Evolutionary conservation across 2,888 invertebrate genomes (phyloP).

Genomic region (Eristalis arbustorum): DNA sequence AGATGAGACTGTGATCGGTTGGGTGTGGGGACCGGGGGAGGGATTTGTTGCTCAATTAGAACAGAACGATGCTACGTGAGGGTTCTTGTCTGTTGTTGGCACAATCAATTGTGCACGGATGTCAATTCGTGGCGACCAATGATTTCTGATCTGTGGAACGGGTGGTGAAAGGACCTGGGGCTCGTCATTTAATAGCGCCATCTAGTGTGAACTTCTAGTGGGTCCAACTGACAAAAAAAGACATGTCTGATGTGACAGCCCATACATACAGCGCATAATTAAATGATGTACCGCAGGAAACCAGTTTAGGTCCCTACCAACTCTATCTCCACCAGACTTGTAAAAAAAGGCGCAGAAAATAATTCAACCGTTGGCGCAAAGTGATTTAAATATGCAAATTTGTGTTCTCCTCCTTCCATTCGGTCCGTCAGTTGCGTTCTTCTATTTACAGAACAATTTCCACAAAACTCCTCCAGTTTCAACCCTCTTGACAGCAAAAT

Average conservation of each 20-base stretch:
- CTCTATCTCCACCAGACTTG: not conserved
- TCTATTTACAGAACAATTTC: slow-evolving; percentile 2
- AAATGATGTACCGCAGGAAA: slow-evolving; percentile 23
- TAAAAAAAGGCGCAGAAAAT: not conserved
- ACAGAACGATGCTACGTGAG: not conserved
- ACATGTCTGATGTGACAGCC: too few species aligned
- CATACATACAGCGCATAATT: too few species aligned
- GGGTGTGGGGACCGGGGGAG: not conserved
- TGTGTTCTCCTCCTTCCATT: not conserved
- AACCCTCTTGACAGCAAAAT: slow-evolving; percentile 15
- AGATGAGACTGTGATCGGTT: too few species aligned
- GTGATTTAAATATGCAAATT: slow-evolving; percentile 55
- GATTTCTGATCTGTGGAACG: not conserved
- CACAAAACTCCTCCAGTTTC: not conserved
- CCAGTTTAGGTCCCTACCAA: not conserved
- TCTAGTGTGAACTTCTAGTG: too few species aligned
- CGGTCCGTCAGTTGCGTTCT: not conserved
- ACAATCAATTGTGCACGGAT: not conserved
- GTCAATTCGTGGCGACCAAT: not conserved
- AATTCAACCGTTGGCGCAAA: slow-evolving; percentile 21
- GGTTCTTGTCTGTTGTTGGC: not conserved
- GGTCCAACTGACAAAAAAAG: too few species aligned
- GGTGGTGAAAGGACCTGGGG: not conserved
- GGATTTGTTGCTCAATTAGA: not conserved
- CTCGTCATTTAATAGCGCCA: too few species aligned